These are phyloP conservation scores for Hydractinia symbiolongicarpus DNA, from an alignment of 30 jellyfish, hydroid and myxozoan genomes.

Conservation along the genomic window DNA sequence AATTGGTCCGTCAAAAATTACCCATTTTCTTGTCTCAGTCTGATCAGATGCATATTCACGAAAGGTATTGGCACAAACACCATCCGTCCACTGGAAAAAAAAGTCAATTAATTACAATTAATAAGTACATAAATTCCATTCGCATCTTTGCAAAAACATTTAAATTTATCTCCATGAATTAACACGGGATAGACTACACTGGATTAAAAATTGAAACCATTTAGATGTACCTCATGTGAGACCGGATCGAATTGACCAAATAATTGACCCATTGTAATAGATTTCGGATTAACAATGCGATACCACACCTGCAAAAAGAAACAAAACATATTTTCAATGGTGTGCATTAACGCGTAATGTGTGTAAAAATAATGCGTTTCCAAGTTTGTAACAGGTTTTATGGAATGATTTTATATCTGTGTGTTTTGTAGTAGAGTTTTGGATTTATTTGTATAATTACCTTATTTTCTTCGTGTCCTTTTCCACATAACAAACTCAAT, in stretches of 20 bases:
- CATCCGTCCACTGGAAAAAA: slow-evolving; percentile 82
- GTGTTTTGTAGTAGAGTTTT: background rate
- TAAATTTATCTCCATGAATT: background rate
- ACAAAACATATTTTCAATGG: background rate
- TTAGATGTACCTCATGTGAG: slow-evolving; percentile 68
- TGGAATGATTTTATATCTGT: background rate
- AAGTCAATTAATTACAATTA: background rate
- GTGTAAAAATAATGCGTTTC: background rate
- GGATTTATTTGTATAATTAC: background rate
- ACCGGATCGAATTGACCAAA: slow-evolving; percentile 97
- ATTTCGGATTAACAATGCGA: slow-evolving; percentile 81
- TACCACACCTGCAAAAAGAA: slow-evolving; percentile 55
- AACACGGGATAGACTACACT: background rate
- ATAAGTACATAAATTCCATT: background rate
- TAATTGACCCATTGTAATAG: slow-evolving; percentile 96
- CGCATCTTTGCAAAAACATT: background rate
- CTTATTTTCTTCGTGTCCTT: slow-evolving; percentile 84
- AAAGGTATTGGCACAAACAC: slow-evolving; percentile 96
- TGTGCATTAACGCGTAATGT: background rate
- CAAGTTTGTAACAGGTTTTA: background rate
- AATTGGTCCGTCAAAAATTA: slow-evolving; percentile 94
- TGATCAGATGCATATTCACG: slow-evolving; percentile 98
- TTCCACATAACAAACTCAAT: slow-evolving; percentile 61
- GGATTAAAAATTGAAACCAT: background rate
- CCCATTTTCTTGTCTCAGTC: slow-evolving; percentile 96